These are phyloP conservation scores for Anoplophora glabripennis DNA, from an alignment of 1,140 invertebrate species.

Conservation along the genomic window DNA sequence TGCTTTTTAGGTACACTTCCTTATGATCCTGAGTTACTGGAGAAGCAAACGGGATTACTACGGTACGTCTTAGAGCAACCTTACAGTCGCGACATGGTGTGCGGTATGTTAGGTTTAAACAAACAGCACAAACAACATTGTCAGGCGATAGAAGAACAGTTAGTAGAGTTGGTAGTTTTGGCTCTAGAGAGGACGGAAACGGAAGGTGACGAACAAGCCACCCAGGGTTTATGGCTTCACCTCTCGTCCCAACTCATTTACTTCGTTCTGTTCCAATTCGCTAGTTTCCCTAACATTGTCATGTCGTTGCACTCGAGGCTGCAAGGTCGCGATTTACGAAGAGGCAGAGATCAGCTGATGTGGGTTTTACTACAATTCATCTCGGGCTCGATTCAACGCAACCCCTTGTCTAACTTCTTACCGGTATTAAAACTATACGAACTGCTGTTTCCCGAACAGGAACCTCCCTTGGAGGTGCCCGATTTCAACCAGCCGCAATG, in stretches of 20 bases:
- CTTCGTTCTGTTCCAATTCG: conserved; percentile 93
- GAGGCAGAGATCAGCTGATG: conserved; percentile 87
- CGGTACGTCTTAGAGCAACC: conserved; percentile 92
- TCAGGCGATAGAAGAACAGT: conserved; percentile 85
- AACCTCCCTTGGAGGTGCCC: conserved; percentile 82
- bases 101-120: conserved; percentile 88
- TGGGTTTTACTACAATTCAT: conserved; percentile 97
- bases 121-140: conserved; percentile 90
- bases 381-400: conserved; percentile 93
- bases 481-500: conserved; percentile 83
- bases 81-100: conserved; percentile 95
- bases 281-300: conserved; percentile 89
- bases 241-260: conserved; percentile 94
- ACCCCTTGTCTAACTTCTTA: conserved; percentile 85
- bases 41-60: conserved; percentile 84
- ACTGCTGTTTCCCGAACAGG: conserved; percentile 87
- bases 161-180: conserved; percentile 86
- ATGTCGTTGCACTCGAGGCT: conserved; percentile 72
- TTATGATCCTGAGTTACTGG: conserved; percentile 83
- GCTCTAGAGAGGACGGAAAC: conserved; percentile 89
- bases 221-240: conserved; percentile 88
- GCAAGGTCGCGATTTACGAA: conserved; percentile 33
- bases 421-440: conserved; percentile 91
- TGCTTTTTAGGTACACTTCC: conserved; percentile 69
- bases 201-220: conserved; percentile 68